Conservation (phyloP, 2,797 vertebrate genomes). For the Thripadectes ignobilis region DNA sequence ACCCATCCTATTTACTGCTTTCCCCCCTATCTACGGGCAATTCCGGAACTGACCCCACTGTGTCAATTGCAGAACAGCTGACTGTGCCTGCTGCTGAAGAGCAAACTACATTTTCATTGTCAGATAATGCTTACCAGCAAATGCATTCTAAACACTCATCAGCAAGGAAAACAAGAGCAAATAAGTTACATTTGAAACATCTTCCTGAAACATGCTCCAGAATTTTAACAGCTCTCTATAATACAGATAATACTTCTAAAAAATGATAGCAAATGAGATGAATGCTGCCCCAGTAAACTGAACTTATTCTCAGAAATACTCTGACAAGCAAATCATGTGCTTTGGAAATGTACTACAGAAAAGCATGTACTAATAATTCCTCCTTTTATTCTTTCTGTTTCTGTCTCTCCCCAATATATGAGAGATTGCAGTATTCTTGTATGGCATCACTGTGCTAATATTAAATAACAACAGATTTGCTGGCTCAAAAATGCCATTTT, state of each 20-base stretch:
- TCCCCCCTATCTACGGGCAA: neutral
- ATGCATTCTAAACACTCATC: neutral
- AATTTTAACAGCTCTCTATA: constrained; percentile 37
- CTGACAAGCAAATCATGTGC: neutral
- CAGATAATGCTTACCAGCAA: neutral
- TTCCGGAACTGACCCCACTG: neutral
- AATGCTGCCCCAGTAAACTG: constrained; percentile 2
- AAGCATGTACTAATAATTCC: neutral
- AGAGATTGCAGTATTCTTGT: constrained; percentile 15
- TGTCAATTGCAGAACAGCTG: neutral
- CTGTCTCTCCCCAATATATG: neutral
- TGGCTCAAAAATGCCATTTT: neutral
- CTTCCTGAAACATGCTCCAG: neutral
- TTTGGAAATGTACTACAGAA: neutral
- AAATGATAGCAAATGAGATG: neutral
- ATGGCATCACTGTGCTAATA: neutral
- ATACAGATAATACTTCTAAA: neutral
- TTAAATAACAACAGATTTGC: constrained; percentile 10
- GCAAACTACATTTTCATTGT: neutral
- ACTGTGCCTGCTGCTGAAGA: neutral
- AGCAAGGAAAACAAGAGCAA: constrained; percentile 1
- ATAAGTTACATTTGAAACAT: neutral
- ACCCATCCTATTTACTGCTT: neutral
- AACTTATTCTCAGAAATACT: constrained; percentile 3
- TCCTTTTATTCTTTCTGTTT: constrained; percentile 6